Percentiles rank a stretch among this genome's conserved stretches.
Conservation (phyloP, 2,113 vertebrate species). For the Calypte anna region DNA sequence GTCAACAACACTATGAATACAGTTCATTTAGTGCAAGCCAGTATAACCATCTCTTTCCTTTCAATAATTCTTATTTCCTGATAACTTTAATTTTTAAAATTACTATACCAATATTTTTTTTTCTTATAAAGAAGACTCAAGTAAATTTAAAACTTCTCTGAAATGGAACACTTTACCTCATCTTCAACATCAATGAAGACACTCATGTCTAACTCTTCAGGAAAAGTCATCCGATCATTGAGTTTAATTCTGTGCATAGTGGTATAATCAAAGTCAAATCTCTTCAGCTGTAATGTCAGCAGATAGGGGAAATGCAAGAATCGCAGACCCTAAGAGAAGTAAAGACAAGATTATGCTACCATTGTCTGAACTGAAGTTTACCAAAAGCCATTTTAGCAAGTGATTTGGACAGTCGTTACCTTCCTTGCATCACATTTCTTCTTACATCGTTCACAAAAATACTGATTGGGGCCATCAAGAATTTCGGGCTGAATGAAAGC, state of each 20-base stretch:
- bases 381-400: neutral
- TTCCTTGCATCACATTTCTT: slow-evolving; percentile 99
- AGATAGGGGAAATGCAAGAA: slow-evolving; percentile 98
- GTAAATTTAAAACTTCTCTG: neutral
- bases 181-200: slow-evolving; percentile 98
- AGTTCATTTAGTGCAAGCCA: neutral
- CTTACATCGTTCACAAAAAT: slow-evolving; percentile 98
- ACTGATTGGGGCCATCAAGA: slow-evolving; percentile 96
- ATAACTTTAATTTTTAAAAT: neutral
- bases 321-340: slow-evolving; percentile 85
- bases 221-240: slow-evolving; percentile 98
- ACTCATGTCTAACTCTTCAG: slow-evolving; percentile 97
- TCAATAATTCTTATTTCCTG: neutral
- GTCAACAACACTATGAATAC: neutral
- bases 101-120: neutral
- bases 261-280: slow-evolving; percentile 99
- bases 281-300: slow-evolving; percentile 95
- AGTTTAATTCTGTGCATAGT: slow-evolving; percentile 99
- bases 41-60: neutral
- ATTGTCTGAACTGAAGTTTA: neutral
- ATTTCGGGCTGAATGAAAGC: slow-evolving; percentile 98
- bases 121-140: neutral
- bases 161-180: slow-evolving; percentile 82
- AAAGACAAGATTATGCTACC: neutral
- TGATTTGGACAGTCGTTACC: slow-evolving; percentile 74